Evolutionary conservation across 2,797 vertebrate species (phyloP).

Genomic region (Danionella dracula): DNA sequence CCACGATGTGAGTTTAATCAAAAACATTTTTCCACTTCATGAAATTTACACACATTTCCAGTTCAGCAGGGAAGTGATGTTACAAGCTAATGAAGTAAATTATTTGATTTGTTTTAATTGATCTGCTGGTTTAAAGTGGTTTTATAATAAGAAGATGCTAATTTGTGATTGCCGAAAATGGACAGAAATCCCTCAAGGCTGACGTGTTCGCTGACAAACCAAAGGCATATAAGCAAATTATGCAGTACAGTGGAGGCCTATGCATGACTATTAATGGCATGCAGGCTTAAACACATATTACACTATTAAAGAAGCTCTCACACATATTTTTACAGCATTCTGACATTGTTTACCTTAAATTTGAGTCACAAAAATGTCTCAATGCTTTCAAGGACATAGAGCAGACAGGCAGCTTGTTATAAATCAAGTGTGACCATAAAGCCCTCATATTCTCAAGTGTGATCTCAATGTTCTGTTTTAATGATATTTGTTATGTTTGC

Average conservation of each 20-base stretch:
- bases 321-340: background rate
- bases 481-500: no score
- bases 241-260: no score
- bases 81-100: conserved; percentile 38
- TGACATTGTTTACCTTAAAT: background rate
- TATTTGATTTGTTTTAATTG: conserved; percentile 39
- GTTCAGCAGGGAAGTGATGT: conserved; percentile 19
- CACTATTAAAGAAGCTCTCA: background rate
- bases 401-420: background rate
- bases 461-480: no score
- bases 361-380: background rate
- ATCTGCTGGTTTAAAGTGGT: conserved; percentile 21
- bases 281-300: background rate
- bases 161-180: conserved; percentile 26
- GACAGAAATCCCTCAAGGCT: conserved; percentile 2
- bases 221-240: background rate
- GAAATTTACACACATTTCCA: background rate
- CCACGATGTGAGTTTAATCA: conserved; percentile 6
- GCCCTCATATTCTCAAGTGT: no score
- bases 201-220: background rate
- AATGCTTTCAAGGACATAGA: background rate
- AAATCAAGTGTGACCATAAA: no score
- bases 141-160: conserved; percentile 42
- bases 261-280: no score
- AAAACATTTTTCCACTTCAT: conserved; percentile 16